Evolutionary conservation across 53 echinoderm and acorn worm species (phyloP), one percentile per base, ranked within the genome.

Genomic region (Holothuria scabra): DNA sequence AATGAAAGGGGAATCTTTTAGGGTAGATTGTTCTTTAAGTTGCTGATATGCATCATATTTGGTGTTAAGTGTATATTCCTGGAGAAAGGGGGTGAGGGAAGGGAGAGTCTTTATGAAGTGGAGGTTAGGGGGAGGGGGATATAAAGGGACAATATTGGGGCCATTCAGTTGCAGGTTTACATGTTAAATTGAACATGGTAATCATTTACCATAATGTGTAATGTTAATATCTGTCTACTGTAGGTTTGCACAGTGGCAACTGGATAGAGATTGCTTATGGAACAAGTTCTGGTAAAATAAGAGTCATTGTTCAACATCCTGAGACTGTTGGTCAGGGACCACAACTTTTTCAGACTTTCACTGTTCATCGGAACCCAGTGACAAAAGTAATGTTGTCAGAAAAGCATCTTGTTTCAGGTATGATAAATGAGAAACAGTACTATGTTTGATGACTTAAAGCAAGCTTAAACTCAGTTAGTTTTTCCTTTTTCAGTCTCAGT

Each of bases 241-340:
- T 56, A 70, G 71, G 30, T 62, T 67, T 86, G 26, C 87, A 99
- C 46, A 91, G 88, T 67, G 99, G 99, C 21, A 99, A 99, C 87
- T 99, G 99, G 99, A 95, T 99, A 64, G 99, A 99, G 93, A 99
- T 99, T 30, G 95, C 99, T 4, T 99, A 99, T 76, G 99, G 99
- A 10, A 99, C 99, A 18, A 95, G 91, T 72, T 92, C 99, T 7
- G 99, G 95, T 32, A 95, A 94, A 85, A 93, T 91, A 1, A 49
- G 95, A 28, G 95, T 95, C 82, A 95, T 95, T 5, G 95, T 97
- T 32, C 97, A 97, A 83, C 97, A 97, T 59, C 97, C 97, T 9
- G 97, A 95, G 89, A 97, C 97, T 0, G 95, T 97, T 22, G 99
- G 99, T 29, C 99, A 99, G 52, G 99, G 95, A 12, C 99, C 95